Percentiles rank a stretch among this genome's conserved stretches.
Conservation (phyloP, 1,140 invertebrate genomes). For the Acromyrmex heyeri region DNA sequence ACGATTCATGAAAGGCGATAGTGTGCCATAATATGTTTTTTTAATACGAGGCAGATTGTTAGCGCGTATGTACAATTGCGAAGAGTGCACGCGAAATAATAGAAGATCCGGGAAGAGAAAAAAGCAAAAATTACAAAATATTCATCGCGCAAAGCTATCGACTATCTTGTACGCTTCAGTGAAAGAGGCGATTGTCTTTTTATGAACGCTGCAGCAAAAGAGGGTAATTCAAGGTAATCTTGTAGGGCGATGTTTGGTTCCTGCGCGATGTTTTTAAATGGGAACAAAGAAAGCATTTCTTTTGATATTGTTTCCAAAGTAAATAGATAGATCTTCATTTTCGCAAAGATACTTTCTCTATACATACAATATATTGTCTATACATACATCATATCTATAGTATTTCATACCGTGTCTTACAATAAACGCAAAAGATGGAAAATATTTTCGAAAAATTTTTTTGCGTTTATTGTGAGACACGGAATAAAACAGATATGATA, state of each 20-base stretch:
- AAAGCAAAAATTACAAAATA: constrained; percentile 45
- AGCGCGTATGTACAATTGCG: neutral
- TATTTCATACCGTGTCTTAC: neutral
- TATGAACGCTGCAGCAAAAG: constrained; percentile 15
- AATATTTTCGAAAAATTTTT: no score
- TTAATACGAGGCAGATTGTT: constrained; percentile 4
- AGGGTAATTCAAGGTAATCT: constrained; percentile 25
- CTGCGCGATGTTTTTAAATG: neutral
- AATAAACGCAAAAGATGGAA: no score
- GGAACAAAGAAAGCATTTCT: constrained; percentile 3
- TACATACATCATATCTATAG: neutral
- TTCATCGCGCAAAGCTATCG: constrained; percentile 36
- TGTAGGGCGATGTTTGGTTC: neutral
- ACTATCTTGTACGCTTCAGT: neutral
- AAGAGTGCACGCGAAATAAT: constrained; percentile 21
- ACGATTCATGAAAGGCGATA: neutral
- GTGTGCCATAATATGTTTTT: neutral
- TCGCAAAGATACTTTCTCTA: neutral
- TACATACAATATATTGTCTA: neutral
- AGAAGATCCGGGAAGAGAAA: neutral
- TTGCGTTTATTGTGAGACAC: no score
- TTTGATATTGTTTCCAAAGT: constrained; percentile 24
- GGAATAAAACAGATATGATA: no score
- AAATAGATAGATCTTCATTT: neutral
- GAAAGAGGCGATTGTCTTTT: constrained; percentile 38